Percentiles rank a stretch among this genome's conserved stretches.
Conservation (phyloP, 2,888 invertebrate species). For the Nephrotoma flavescens region DNA sequence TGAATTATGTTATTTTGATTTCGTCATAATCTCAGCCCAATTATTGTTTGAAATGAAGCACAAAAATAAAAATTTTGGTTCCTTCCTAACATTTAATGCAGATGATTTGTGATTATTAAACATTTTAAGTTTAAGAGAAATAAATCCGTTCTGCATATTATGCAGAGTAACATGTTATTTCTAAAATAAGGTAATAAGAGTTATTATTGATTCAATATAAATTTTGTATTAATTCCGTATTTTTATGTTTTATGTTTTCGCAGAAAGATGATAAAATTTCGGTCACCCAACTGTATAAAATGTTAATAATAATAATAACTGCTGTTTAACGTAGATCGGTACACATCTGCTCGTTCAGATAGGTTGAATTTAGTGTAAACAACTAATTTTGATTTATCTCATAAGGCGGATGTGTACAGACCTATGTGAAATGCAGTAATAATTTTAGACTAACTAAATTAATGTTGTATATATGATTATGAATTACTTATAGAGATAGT, state of each 20-base stretch:
- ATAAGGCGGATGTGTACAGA: too few relatives aligned
- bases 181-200: not conserved
- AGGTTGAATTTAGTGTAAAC: too few relatives aligned
- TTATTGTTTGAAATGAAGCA: not conserved
- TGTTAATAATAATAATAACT: not conserved
- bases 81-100: not conserved
- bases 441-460: not conserved
- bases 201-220: not conserved
- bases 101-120: not conserved
- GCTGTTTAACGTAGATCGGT: too few relatives aligned
- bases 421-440: too few relatives aligned
- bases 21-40: not conserved
- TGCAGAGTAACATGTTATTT: not conserved
- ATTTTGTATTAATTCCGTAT: not conserved
- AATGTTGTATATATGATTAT: not conserved
- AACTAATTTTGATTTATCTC: too few relatives aligned
- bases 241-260: not conserved
- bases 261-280: not conserved
- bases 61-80: not conserved
- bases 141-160: slow-evolving; percentile 32
- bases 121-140: slow-evolving; percentile 24
- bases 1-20: not conserved
- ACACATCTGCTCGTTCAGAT: too few relatives aligned
- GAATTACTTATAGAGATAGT: not conserved
- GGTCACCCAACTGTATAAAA: not conserved